These are phyloP conservation scores for Oxyteleia sp. DNA, from an alignment of 2,888 invertebrate genomes.

Conservation along the genomic window DNA sequence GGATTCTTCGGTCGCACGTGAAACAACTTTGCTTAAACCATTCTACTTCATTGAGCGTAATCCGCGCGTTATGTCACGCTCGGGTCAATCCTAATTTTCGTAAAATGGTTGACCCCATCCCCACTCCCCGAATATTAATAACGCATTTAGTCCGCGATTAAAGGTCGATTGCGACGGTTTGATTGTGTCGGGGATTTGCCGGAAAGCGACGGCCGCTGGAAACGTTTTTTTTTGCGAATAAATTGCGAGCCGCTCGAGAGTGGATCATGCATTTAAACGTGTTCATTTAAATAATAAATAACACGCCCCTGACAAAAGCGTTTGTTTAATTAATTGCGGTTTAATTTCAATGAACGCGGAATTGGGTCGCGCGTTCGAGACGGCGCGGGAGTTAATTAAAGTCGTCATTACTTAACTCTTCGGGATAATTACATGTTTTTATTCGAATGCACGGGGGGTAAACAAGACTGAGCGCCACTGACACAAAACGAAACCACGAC, in stretches of 20 bases:
- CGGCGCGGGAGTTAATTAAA: constrained; percentile 49
- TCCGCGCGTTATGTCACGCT: constrained; percentile 44
- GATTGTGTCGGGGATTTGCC: not conserved
- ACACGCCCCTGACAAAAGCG: constrained; percentile 13
- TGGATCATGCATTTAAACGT: constrained; percentile 26
- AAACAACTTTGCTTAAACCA: no score
- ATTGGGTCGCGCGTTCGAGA: constrained; percentile 26
- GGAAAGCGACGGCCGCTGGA: not conserved
- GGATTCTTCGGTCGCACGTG: no score
- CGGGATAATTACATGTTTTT: constrained; percentile 53
- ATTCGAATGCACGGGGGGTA: constrained; percentile 40
- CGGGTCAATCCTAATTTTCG: constrained; percentile 27
- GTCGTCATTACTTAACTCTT: constrained; percentile 49
- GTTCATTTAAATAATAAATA: constrained; percentile 43
- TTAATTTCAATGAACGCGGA: constrained; percentile 36
- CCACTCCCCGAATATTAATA: constrained; percentile 4
- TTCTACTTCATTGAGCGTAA: constrained; percentile 59
- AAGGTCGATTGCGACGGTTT: not conserved
- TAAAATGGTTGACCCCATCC: not conserved
- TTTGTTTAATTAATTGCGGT: constrained; percentile 44
- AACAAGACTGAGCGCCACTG: constrained; percentile 78
- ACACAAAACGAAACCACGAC: constrained; percentile 77
- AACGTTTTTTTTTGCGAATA: not conserved
- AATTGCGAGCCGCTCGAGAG: not conserved
- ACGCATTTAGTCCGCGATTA: constrained; percentile 7